Base-by-base conservation (phyloP, 2,888 invertebrate species). In the Callimorpha dominula region DNA sequence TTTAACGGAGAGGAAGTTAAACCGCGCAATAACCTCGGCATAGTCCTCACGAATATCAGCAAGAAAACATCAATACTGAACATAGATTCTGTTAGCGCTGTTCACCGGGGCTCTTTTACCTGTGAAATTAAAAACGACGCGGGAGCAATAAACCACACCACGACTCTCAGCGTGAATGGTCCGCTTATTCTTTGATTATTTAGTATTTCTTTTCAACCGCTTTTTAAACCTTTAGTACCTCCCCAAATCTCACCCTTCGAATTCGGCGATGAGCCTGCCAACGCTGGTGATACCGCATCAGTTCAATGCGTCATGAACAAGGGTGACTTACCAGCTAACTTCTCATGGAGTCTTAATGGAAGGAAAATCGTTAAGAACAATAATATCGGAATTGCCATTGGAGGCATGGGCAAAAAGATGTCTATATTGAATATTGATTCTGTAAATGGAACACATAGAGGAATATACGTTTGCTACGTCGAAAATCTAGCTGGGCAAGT, bases 241-340 rank as follows among this genome's bases (percentile, higher is more conserved):
- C 97, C 97, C 78, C 97, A 97, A 95, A 96, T 97, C 79, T 96
- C 96, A 87, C 97, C 97, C 71, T 96, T 97, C 89, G 96, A 96
- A 83, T 97, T 97, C 88, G 97, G 96, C 81, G 97, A 97, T 82
- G 97, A 97, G 82, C 96, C 97, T 72, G 96, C 97, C 68, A 97
- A 97, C 89, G 97, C 97, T 89, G 97, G 97, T 71, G 97, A 98
- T 88, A 97, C 97, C 90, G 97, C 97, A 71, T 97, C 97, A 72
- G 97, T 97, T 78, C 97, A 97, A 81, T 98, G 98, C 91, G 97
- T 97, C 75, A 97, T 97, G 86, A 96, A 96, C 86, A 97, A 97
- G 89, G 98, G 98, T 73, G 98, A 98, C 91, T 95, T 97, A 78
- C 98, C 98, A 2, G 96, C 98, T 81, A 97, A 97, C 80, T 96